phyloP scores from a whole-genome alignment of 2,113 vertebrate genomes.

The Anhinga rufa region DNA sequence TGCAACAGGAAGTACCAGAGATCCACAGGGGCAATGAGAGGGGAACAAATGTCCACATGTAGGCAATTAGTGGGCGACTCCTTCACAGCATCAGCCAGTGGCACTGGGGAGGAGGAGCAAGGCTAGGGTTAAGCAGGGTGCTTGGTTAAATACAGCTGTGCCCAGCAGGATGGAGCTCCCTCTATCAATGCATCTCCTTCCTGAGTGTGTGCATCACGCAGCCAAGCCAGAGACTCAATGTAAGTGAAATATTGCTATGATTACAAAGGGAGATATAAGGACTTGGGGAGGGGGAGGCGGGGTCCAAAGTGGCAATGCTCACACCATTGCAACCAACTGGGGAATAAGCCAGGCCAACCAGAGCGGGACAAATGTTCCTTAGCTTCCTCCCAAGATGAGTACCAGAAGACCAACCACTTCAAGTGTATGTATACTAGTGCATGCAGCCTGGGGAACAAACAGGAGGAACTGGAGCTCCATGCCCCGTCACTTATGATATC shows the following conservation, averaged over 20 bases:
- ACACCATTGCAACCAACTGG: not conserved
- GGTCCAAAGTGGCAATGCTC: not conserved
- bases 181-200: not conserved
- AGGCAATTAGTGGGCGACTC: not conserved
- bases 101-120: not conserved
- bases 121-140: not conserved
- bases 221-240: not conserved
- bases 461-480: not conserved
- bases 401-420: not conserved
- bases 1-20: not conserved
- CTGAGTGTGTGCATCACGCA: not conserved
- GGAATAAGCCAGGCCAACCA: not conserved
- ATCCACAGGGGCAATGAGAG: not conserved
- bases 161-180: not conserved
- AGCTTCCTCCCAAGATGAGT: not conserved
- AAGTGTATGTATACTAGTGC: not conserved
- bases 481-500: not conserved
- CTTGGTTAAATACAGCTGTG: accelerated
- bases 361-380: not conserved
- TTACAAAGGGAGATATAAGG: not conserved
- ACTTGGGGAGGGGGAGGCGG: too few species aligned
- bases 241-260: not conserved
- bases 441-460: not conserved
- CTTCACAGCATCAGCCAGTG: not conserved
- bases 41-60: not conserved